phyloP scores from a whole-genome alignment of 2,113 vertebrate species.

The Menidia beryllina region DNA sequence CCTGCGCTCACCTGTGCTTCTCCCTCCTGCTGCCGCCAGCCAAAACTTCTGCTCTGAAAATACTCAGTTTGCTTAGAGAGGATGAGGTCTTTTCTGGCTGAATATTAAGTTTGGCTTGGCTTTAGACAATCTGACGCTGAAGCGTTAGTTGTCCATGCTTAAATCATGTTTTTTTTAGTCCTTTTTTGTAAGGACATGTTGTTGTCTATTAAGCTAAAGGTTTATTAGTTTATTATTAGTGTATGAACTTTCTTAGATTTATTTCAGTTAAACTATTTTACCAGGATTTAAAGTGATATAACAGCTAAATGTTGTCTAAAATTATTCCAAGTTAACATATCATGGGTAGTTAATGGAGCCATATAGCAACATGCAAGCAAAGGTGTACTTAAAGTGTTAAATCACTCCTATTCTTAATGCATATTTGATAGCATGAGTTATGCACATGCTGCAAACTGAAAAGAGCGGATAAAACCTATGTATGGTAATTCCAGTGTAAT shows the following conservation, averaged over 20 bases:
- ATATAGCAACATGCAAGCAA: background rate
- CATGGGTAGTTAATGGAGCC: background rate
- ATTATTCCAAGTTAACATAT: background rate
- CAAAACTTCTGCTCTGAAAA: slow-evolving; percentile 9
- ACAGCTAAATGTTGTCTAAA: background rate
- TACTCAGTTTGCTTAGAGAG: background rate
- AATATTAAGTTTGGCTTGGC: background rate
- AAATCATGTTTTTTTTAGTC: background rate
- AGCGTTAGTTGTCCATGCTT: background rate
- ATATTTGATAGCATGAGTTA: background rate
- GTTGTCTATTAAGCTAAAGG: background rate
- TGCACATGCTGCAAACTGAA: background rate
- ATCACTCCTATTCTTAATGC: background rate
- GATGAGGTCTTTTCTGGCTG: background rate
- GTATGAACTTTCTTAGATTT: too few species aligned
- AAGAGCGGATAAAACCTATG: background rate
- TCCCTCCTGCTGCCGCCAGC: background rate
- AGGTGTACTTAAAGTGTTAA: background rate
- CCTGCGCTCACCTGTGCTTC: slow-evolving; percentile 11
- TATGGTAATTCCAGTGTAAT: background rate
- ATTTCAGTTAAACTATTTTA: too few species aligned
- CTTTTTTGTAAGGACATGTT: background rate
- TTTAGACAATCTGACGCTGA: background rate
- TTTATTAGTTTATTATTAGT: background rate
- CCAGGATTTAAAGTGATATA: background rate